phyloP scores from a whole-genome alignment of 2,113 vertebrate species.

The Tachysurus fulvidraco region DNA sequence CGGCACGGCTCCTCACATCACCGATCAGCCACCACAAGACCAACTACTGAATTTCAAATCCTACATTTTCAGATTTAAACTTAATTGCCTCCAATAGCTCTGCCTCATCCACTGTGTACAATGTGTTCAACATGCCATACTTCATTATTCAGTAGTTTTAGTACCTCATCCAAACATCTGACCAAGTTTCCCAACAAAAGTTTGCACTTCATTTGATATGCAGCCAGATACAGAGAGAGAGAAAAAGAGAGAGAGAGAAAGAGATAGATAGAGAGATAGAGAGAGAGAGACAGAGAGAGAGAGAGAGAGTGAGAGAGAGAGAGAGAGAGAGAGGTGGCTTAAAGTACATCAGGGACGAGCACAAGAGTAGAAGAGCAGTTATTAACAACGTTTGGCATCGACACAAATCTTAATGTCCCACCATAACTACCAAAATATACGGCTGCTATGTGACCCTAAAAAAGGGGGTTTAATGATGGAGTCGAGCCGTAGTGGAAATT shows the following conservation, averaged over 20 bases:
- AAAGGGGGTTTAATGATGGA: conserved; percentile 24
- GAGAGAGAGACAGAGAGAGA: background rate
- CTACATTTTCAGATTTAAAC: background rate
- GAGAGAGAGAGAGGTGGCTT: background rate
- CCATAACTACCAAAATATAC: conserved; percentile 40
- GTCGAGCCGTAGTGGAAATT: conserved; percentile 10
- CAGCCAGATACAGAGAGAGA: background rate
- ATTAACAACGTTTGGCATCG: conserved; percentile 32
- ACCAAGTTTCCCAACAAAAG: background rate
- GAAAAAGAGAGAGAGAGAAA: too few relatives aligned
- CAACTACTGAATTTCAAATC: background rate
- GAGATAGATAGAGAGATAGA: background rate
- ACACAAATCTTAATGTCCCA: conserved; percentile 28
- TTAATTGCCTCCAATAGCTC: too few relatives aligned
- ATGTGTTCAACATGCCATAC: too few relatives aligned
- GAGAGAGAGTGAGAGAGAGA: background rate
- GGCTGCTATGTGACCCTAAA: conserved; percentile 34
- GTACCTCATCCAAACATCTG: background rate
- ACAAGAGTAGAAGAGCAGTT: conserved; percentile 5
- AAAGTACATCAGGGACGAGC: conserved; percentile 18
- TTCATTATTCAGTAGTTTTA: background rate
- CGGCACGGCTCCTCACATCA: too few relatives aligned
- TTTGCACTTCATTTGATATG: background rate
- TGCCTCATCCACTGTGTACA: background rate
- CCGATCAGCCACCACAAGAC: background rate